Evolutionary conservation across 37 sponge, comb jelly and placozoan genomes (phyloP).

Genomic region (Corticium candelabrum): DNA sequence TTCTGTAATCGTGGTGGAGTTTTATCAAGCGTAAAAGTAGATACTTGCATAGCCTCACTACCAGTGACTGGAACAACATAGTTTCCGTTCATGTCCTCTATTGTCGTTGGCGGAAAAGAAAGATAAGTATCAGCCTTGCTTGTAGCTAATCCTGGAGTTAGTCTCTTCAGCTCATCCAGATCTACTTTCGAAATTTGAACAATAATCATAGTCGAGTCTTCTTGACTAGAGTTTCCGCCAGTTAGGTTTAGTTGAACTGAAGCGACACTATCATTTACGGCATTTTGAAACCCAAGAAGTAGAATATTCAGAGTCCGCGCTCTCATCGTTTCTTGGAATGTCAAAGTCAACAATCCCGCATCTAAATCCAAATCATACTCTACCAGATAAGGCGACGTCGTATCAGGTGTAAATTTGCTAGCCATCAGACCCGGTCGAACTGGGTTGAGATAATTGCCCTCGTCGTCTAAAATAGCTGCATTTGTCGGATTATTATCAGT

Average conservation of each 20-base stretch:
- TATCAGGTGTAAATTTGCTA: constrained; percentile 53
- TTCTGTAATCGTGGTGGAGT: constrained; percentile 42
- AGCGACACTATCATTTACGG: constrained; percentile 25
- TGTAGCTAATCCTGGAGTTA: constrained; percentile 70
- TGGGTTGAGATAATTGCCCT: background rate
- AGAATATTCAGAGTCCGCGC: constrained; percentile 51
- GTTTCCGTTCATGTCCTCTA: constrained; percentile 66
- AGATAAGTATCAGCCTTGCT: constrained; percentile 34
- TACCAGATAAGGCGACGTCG: constrained; percentile 40
- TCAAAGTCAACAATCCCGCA: constrained; percentile 40
- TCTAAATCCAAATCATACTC: constrained; percentile 52
- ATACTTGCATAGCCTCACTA: constrained; percentile 23
- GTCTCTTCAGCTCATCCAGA: constrained; percentile 70
- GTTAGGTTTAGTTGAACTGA: constrained; percentile 29
- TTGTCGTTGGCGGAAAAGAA: constrained; percentile 53
- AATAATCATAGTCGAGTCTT: constrained; percentile 37
- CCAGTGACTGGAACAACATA: constrained; percentile 37
- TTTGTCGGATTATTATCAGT: constrained; percentile 17
- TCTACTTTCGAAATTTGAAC: constrained; percentile 56
- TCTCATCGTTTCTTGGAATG: constrained; percentile 76
- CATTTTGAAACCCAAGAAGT: constrained; percentile 45
- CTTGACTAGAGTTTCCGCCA: constrained; percentile 49
- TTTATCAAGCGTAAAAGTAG: constrained; percentile 20
- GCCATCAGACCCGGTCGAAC: constrained; percentile 9
- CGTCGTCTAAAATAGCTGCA: constrained; percentile 1